These are phyloP conservation scores for Lamellibrachia columna DNA, from an alignment of 2,888 invertebrate species.

Conservation along the genomic window DNA sequence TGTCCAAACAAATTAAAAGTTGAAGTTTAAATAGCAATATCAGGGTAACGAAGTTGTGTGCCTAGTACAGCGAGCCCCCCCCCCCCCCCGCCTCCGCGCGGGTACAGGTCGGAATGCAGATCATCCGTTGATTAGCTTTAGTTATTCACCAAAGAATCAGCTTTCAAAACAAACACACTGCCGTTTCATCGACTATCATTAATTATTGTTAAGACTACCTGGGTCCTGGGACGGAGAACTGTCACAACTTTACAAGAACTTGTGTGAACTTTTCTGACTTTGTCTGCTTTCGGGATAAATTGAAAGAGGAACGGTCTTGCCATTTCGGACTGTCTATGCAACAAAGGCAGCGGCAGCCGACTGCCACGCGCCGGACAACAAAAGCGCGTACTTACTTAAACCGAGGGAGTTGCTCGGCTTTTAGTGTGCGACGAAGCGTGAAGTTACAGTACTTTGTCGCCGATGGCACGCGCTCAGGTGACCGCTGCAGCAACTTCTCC, in stretches of 20 bases:
- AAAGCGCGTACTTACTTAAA: not conserved
- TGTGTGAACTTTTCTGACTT: not conserved
- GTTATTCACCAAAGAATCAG: not conserved
- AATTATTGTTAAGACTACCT: not conserved
- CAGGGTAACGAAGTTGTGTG: too few relatives aligned
- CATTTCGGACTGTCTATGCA: not conserved
- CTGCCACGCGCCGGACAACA: not conserved
- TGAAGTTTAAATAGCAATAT: not conserved
- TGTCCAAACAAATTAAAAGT: not conserved
- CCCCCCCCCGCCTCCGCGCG: too few relatives aligned
- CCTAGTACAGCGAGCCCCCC: too few relatives aligned
- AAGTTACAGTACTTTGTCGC: not conserved
- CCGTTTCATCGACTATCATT: not conserved
- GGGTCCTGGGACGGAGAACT: not conserved
- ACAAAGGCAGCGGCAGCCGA: not conserved
- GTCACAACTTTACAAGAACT: not conserved
- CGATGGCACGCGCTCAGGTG: conserved; percentile 6
- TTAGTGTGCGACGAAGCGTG: not conserved
- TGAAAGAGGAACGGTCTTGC: not conserved
- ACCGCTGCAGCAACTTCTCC: not conserved
- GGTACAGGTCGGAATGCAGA: not conserved
- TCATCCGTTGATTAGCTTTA: not conserved
- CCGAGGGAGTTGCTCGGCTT: not conserved
- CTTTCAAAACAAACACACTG: not conserved
- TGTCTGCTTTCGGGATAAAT: not conserved